Evolutionary conservation across 2,888 invertebrate genomes (phyloP).

Genomic region (Agonopterix arenella): DNA sequence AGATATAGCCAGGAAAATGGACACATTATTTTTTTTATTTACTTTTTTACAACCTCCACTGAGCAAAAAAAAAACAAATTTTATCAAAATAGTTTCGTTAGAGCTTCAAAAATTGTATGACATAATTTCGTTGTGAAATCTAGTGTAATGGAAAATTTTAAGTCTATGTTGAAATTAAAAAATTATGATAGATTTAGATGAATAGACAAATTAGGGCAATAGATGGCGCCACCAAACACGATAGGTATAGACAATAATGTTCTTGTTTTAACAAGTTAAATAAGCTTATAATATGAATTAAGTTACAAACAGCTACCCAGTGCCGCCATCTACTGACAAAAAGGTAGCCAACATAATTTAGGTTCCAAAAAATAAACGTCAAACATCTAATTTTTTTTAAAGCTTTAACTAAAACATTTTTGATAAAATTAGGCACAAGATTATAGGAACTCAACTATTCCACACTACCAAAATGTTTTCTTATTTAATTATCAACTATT

Average conservation of each 20-base stretch:
- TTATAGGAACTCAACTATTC: slow-evolving; percentile 39
- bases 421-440: slow-evolving; percentile 53
- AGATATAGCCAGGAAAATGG: too few relatives aligned
- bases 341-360: too few relatives aligned
- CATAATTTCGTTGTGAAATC: too few relatives aligned
- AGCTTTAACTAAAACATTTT: slow-evolving; percentile 22
- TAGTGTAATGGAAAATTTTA: too few relatives aligned
- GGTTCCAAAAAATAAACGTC: too few relatives aligned
- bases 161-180: too few relatives aligned
- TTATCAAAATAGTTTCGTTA: slow-evolving; percentile 25
- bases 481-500: slow-evolving; percentile 33
- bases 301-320: too few relatives aligned
- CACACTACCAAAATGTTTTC: slow-evolving; percentile 37
- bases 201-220: slow-evolving; percentile 3
- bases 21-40: too few relatives aligned
- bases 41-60: slow-evolving; percentile 57
- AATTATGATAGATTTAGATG: too few relatives aligned
- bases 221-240: background rate
- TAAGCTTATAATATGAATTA: background rate
- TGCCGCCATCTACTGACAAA: too few relatives aligned
- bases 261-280: background rate
- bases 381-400: slow-evolving; percentile 3
- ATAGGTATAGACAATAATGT: background rate
- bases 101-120: slow-evolving; percentile 16
- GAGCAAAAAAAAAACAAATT: slow-evolving; percentile 57